Base-by-base conservation (phyloP, 2,113 vertebrate species). In the Tetraodon nigroviridis region DNA sequence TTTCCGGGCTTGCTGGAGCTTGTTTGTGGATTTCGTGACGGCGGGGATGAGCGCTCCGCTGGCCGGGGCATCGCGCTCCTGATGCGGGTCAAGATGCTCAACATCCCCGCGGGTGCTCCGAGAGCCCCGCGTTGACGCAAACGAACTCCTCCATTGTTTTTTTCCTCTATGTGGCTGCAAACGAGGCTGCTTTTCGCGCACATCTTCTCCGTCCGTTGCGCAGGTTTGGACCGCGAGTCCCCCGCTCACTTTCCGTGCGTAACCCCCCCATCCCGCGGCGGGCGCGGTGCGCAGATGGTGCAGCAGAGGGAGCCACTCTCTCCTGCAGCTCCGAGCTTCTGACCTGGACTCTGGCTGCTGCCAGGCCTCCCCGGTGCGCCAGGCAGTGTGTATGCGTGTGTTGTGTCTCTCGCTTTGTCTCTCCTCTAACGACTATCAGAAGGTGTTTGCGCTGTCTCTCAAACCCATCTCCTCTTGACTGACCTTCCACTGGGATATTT, bases 291-390 rank as follows among this genome's bases (percentile, higher is more conserved):
- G 64, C 87, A 83, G 83, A 81, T 80, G 83, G 83, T 75, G 75
- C 84, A 82, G 83, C 83, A 89, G 87, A 86, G 87, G 87, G 87
- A 84, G 83, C 83, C 76, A 78, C 73, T 84, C 55, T 63, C 45
- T 81, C 60, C 72, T 73, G 55, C 73, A 55, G 62, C 81, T 71
- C 52, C 64, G 69, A 79, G 75, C 63, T 70, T 75, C 48, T 76
- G 80, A 80, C 79, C 75, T 59, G 52, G 71, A 53, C 57, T 48
- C 60, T 61, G 57, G 41, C 56, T 57, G 57, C 76, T 84, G 82
- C 73, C 82, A 79, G 78, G 84, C 77, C 83, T 79, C 62, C 49
- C 58, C 66, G 40, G 53, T 55, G 71, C 84, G 79, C 66, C 58
- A 20, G 77, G 82, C 80, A 47, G 2, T 32, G 27, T 63, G 56